Conservation (phyloP, 2,888 invertebrate genomes). For the Phyllotreta cruciferae region DNA sequence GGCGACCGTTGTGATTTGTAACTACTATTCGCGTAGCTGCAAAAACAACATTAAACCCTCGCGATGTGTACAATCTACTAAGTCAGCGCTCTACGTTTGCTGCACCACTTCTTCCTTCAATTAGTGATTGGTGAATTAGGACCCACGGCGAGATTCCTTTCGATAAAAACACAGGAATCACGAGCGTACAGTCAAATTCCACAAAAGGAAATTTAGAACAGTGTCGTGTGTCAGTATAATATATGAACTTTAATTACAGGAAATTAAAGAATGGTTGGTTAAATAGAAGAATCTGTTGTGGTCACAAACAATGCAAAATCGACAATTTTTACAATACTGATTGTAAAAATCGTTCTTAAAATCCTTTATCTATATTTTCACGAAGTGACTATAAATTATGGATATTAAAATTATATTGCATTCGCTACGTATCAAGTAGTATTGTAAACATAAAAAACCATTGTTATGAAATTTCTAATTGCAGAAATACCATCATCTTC, state of each 20-base stretch:
- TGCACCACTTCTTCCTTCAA: constrained; percentile 36
- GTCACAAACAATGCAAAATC: too few relatives aligned
- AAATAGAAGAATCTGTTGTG: too few relatives aligned
- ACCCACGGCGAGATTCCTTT: constrained; percentile 12
- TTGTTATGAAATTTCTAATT: constrained; percentile 52
- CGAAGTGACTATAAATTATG: too few relatives aligned
- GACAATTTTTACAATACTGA: constrained; percentile 21
- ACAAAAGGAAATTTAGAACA: too few relatives aligned
- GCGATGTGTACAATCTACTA: constrained; percentile 44
- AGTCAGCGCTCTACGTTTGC: constrained; percentile 41
- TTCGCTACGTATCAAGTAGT: too few relatives aligned
- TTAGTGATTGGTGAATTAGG: constrained; percentile 36
- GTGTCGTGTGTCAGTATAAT: too few relatives aligned
- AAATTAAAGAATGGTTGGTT: too few relatives aligned
- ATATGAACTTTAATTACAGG: too few relatives aligned
- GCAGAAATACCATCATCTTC: constrained; percentile 50
- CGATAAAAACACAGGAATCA: constrained; percentile 16
- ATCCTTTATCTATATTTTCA: too few relatives aligned
- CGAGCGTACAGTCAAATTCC: too few relatives aligned
- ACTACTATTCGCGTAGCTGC: constrained; percentile 53
- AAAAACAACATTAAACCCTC: constrained; percentile 55
- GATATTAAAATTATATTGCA: not conserved
- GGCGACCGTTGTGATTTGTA: constrained; percentile 56
- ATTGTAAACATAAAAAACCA: constrained; percentile 9
- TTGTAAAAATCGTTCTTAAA: constrained; percentile 15